A percentile compares a stretch with the other conserved stretches of the same genome.
phyloP scores from a whole-genome alignment of 92 coral and sea anemone species.

The Porites lobata region DNA sequence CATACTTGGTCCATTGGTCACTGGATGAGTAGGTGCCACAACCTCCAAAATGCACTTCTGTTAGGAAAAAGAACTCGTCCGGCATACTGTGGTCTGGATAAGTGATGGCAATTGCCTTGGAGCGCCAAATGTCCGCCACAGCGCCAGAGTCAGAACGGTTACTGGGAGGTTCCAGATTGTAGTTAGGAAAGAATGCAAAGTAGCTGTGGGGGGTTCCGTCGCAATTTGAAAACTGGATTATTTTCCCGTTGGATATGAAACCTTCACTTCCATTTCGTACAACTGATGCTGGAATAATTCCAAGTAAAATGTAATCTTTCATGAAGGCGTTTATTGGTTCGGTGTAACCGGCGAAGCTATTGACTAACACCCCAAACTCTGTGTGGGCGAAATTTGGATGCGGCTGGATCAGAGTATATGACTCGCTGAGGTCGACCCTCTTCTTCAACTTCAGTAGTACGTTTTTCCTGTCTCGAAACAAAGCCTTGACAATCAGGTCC shows the following conservation, averaged over 20 bases:
- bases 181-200: slow-evolving; percentile 73
- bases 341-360: slow-evolving; percentile 35
- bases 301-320: neutral
- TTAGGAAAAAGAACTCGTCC: neutral
- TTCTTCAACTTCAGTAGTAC: slow-evolving; percentile 59
- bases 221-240: slow-evolving; percentile 50
- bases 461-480: slow-evolving; percentile 52
- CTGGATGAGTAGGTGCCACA: neutral
- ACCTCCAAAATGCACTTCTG: neutral
- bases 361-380: neutral
- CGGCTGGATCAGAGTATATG: slow-evolving; percentile 33
- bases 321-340: neutral
- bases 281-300: neutral
- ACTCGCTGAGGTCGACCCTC: slow-evolving; percentile 18
- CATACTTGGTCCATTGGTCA: neutral
- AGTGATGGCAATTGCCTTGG: neutral
- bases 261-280: neutral
- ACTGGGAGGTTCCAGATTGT: slow-evolving; percentile 42
- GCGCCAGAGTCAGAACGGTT: neutral
- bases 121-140: neutral
- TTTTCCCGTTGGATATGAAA: slow-evolving; percentile 51
- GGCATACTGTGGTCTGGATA: neutral
- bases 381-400: neutral
- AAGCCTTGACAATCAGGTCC: slow-evolving; percentile 20
- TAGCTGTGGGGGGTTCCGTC: slow-evolving; percentile 65